Evolutionary conservation across 2,113 vertebrate genomes (phyloP).

Genomic region (Corvus moneduloides): DNA sequence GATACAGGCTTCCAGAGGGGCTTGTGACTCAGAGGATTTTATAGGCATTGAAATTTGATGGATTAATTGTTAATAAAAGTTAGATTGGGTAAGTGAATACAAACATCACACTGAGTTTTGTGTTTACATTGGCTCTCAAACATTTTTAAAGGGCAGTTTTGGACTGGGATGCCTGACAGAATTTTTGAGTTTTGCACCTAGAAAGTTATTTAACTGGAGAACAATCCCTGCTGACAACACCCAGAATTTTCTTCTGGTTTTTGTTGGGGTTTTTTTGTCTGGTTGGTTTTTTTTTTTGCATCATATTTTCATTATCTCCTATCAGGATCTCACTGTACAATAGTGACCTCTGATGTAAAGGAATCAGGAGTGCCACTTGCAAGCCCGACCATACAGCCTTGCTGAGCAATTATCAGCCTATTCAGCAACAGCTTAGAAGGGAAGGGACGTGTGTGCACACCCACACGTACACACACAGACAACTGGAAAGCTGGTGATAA

Average conservation of each 20-base stretch:
- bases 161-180: conserved; percentile 58
- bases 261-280: background rate
- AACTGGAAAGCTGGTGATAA: conserved; percentile 40
- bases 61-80: conserved; percentile 78
- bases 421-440: conserved; percentile 52
- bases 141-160: conserved; percentile 70
- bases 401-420: conserved; percentile 49
- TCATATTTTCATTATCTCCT: conserved; percentile 46
- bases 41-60: conserved; percentile 73
- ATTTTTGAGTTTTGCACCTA: conserved; percentile 56
- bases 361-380: conserved; percentile 62
- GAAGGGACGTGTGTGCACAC: background rate
- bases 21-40: conserved; percentile 61
- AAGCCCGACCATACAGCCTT: background rate
- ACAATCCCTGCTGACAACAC: conserved; percentile 6
- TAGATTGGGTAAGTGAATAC: conserved; percentile 74
- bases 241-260: background rate
- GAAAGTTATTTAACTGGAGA: conserved; percentile 30
- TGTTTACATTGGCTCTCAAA: conserved; percentile 64
- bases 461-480: background rate
- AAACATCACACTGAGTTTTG: conserved; percentile 68
- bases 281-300: background rate
- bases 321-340: conserved; percentile 60
- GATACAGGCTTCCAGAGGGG: conserved; percentile 51
- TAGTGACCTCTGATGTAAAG: conserved; percentile 65